Conservation (phyloP, 2,113 vertebrate genomes). For the Deroptyus accipitrinus region DNA sequence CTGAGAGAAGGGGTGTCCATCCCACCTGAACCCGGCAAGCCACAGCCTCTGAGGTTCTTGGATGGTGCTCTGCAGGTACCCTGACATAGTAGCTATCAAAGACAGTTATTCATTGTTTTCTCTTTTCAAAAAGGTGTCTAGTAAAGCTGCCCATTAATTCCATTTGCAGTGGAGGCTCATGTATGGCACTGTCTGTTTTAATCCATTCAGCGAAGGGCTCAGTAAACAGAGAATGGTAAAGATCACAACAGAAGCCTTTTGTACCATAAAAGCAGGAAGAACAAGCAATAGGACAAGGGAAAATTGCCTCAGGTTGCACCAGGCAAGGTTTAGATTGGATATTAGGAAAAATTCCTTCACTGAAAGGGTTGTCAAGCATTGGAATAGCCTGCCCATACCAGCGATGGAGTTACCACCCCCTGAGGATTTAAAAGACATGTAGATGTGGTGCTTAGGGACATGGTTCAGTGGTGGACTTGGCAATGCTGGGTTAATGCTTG, state of each 20-base stretch:
- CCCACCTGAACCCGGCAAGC: neutral
- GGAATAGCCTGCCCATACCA: neutral
- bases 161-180: neutral
- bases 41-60: neutral
- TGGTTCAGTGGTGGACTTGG: neutral
- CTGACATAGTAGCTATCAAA: neutral
- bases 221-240: neutral
- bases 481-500: neutral
- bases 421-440: neutral
- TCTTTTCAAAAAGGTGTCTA: neutral
- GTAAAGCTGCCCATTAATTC: neutral
- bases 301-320: neutral
- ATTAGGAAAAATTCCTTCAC: neutral
- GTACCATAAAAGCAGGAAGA: neutral
- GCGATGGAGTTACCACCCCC: neutral
- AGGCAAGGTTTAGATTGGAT: neutral
- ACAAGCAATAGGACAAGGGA: neutral
- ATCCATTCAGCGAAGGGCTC: neutral
- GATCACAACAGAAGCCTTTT: neutral
- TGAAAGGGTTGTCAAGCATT: neutral
- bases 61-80: neutral
- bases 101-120: neutral
- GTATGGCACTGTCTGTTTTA: neutral
- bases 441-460: neutral
- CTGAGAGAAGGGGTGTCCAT: neutral